phyloP scores from a whole-genome alignment of 2,888 invertebrate genomes.

The Tiliacea aurago region DNA sequence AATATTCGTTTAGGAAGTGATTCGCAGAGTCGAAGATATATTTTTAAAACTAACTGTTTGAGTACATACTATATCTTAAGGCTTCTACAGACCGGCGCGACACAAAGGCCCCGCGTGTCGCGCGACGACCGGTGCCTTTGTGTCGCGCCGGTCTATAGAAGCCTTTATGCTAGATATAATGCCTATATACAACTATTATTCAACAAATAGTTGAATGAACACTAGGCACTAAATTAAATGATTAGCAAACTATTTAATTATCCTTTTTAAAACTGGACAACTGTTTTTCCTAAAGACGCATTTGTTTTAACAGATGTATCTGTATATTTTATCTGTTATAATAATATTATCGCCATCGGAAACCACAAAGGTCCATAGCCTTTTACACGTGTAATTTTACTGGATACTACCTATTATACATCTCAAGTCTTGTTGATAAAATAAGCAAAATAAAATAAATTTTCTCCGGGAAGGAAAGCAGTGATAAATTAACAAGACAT shows the following conservation, averaged over 20 bases:
- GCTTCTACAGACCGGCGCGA: too few species aligned
- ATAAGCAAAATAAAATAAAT: background rate
- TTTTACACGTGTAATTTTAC: background rate
- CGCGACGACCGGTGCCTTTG: too few species aligned
- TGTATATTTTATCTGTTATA: background rate
- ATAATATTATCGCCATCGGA: background rate
- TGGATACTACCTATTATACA: background rate
- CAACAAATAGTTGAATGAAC: background rate
- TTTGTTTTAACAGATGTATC: conserved; percentile 3
- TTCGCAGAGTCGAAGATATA: background rate
- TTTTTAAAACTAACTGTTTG: background rate
- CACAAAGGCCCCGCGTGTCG: too few species aligned
- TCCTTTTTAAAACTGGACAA: background rate
- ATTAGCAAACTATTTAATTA: background rate
- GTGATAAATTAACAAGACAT: background rate
- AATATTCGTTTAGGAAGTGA: conserved; percentile 20
- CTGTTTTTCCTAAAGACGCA: background rate
- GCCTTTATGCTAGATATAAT: background rate
- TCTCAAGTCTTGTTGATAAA: background rate
- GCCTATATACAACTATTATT: background rate
- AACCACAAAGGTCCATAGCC: background rate
- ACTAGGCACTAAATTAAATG: background rate
- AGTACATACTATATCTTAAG: background rate
- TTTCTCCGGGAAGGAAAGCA: background rate
- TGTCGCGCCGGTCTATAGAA: too few species aligned